Base-by-base conservation (phyloP, 2,888 invertebrate genomes). In the Aricia artaxerxes region DNA sequence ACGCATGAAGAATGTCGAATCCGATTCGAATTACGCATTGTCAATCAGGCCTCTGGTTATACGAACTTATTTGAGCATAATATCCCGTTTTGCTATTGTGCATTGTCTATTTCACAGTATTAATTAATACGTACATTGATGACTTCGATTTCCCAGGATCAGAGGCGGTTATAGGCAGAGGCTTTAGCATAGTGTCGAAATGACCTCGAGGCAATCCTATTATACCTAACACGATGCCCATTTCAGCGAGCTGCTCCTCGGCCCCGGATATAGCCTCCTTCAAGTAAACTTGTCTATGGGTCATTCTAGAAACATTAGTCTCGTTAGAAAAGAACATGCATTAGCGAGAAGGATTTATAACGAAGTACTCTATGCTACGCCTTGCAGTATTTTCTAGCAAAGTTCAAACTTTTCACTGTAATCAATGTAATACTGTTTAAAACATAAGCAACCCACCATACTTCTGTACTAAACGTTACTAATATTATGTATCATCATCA, bases 181-280 rank as follows among this genome's bases (percentile, higher is more conserved):
- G 90, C 40, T 88, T 88, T 49, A 96, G 87, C 93, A 96, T 95
- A 1, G 95, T 91, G 84, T 96, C 96, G 82, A 96, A 96, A 75
- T 90, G 85, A 9, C 90, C 85, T 40, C 96, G 91, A 1, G 93
- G 89, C 83, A 95, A 87, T 3, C 96, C 96, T 77, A 96, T 87
- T 79, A 96, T 95, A 1, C 96, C 96, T 5, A 96, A 86, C 78
- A 93, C 91, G 24, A 96, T 89, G 2, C 92, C 90, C 24, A 90
- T 81, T 35, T 91, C 84, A 4, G 80, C 16, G 16, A 96, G 85
- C 3, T 87, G 82, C 81, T 96, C 95, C 87, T 96, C 96, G 1
- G 95, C 90, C 0, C 94, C 94, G 2, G 95, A 91, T 77, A 95
- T 90, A 1, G 95, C 94, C 75, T 91, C 89, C 87, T 95, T 90